phyloP scores from a whole-genome alignment of 1,140 invertebrate species.

The Drosophila bocqueti region DNA sequence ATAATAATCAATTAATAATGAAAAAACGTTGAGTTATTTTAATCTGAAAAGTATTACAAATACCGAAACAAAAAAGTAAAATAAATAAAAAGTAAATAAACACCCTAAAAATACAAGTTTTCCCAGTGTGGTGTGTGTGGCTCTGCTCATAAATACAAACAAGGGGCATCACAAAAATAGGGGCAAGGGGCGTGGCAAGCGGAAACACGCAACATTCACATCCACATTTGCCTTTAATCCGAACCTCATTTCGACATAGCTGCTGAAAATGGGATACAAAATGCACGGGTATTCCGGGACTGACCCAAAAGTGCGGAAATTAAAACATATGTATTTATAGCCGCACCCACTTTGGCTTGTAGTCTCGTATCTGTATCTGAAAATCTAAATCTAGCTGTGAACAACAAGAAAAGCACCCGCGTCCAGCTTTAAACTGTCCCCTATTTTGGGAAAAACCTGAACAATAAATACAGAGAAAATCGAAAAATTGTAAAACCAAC shows the following conservation, averaged over 20 bases:
- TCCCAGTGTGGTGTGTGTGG: background rate
- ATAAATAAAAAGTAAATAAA: background rate
- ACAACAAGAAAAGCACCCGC: constrained; percentile 36
- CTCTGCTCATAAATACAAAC: constrained; percentile 65
- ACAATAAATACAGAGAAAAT: constrained; percentile 40
- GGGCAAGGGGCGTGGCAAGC: constrained; percentile 25
- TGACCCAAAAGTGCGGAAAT: constrained; percentile 83
- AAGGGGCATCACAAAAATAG: constrained; percentile 21
- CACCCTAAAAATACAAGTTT: background rate
- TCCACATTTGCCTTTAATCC: constrained; percentile 77
- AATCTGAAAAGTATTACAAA: background rate
- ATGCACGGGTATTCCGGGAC: constrained; percentile 43
- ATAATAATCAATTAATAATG: too few relatives aligned
- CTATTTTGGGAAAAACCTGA: constrained; percentile 43
- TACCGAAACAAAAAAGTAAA: too few relatives aligned
- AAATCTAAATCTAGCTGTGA: constrained; percentile 36
- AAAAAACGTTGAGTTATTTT: background rate
- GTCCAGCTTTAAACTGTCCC: constrained; percentile 67
- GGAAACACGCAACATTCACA: constrained; percentile 72
- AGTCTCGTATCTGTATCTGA: constrained; percentile 37
- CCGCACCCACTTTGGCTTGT: constrained; percentile 56
- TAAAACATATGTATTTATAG: constrained; percentile 84
- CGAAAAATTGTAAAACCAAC: constrained; percentile 12
- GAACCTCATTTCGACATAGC: constrained; percentile 55
- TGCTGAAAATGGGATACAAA: constrained; percentile 13